These are phyloP conservation scores for Stratiolaelaps scimitus DNA, from an alignment of 1,140 invertebrate genomes.

Conservation along the genomic window DNA sequence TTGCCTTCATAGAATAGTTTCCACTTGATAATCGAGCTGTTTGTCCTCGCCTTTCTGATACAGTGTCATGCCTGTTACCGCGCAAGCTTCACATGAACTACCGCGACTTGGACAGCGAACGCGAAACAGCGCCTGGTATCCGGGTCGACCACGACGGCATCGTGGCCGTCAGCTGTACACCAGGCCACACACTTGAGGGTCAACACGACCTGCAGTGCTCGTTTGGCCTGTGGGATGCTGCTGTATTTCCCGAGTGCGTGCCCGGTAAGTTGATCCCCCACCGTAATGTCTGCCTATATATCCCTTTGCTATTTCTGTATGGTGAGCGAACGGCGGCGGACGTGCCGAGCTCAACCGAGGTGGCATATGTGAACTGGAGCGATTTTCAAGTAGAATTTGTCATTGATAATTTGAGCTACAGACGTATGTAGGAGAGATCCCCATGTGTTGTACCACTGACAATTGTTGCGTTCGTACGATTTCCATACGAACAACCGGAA, in stretches of 20 bases:
- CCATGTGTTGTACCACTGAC: no score
- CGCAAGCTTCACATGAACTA: constrained; percentile 52
- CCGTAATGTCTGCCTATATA: constrained; percentile 18
- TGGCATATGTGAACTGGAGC: no score
- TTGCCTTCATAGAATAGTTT: no score
- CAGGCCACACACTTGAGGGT: constrained; percentile 55
- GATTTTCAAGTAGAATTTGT: no score
- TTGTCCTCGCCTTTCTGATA: constrained; percentile 35
- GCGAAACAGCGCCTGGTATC: constrained; percentile 41
- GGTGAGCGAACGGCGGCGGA: no score
- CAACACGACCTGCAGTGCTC: constrained; percentile 57
- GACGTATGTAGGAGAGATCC: no score
- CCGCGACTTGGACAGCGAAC: constrained; percentile 40
- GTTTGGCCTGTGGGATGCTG: constrained; percentile 59
- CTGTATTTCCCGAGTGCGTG: constrained; percentile 58
- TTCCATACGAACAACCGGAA: constrained; percentile 37
- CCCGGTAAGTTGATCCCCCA: constrained; percentile 46
- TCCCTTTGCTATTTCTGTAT: no score
- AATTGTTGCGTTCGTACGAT: no score
- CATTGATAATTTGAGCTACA: no score
- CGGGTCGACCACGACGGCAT: constrained; percentile 51
- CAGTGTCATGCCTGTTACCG: constrained; percentile 56
- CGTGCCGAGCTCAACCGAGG: no score
- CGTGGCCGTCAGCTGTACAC: constrained; percentile 52
- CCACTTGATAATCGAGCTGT: no score